A percentile compares a stretch with the other conserved stretches of the same genome.
Conservation (phyloP, 2,113 vertebrate genomes). For the Seriola rivoliana region DNA sequence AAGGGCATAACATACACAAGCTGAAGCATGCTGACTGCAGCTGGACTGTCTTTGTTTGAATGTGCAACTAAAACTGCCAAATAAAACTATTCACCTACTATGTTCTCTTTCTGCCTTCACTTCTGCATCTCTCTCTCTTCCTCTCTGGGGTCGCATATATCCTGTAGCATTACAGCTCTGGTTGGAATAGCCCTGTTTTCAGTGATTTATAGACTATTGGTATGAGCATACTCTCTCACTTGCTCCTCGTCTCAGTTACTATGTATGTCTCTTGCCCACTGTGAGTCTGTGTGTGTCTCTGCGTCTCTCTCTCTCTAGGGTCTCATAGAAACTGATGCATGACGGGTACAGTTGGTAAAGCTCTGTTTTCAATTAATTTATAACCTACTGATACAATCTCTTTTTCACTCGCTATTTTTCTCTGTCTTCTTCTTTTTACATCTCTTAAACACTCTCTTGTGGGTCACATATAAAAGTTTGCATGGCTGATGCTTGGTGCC, state of each 20-base stretch:
- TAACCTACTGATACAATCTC: conserved; percentile 45
- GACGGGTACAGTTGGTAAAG: conserved; percentile 59
- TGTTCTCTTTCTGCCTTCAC: conserved; percentile 23
- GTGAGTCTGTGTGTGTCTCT: conserved; percentile 6
- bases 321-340: conserved; percentile 56
- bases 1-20: conserved; percentile 14
- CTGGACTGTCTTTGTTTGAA: conserved; percentile 39
- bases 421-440: conserved; percentile 13
- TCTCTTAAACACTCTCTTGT: conserved; percentile 32
- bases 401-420: conserved; percentile 20
- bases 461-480: conserved; percentile 42
- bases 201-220: conserved; percentile 54
- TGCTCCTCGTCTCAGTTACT: conserved; percentile 25
- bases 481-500: conserved; percentile 10
- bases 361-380: conserved; percentile 63
- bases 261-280: conserved; percentile 23
- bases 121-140: conserved; percentile 18
- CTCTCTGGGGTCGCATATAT: conserved; percentile 65
- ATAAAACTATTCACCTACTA: conserved; percentile 36
- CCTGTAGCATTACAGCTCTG: conserved; percentile 42
- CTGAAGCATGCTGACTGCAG: conserved; percentile 21
- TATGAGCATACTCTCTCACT: conserved; percentile 35
- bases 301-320: conserved; percentile 41
- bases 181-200: conserved; percentile 35
- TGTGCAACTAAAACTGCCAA: conserved; percentile 42